These are phyloP conservation scores for Drosophila hamatofila DNA, from an alignment of 2,888 invertebrate species.

Conservation along the genomic window DNA sequence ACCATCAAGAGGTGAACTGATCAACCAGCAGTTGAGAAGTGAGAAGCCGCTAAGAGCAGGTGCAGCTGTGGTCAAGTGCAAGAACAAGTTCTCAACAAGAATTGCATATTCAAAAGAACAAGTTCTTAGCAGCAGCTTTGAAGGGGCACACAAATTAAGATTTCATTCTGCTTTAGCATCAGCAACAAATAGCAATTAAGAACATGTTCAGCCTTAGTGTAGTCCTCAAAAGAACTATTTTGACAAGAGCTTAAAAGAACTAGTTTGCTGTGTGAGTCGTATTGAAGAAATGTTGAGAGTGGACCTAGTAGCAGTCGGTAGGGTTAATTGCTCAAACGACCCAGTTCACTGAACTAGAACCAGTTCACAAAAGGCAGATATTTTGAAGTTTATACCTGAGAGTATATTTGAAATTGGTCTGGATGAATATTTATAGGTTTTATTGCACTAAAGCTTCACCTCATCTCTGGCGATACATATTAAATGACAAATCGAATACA, in stretches of 20 bases:
- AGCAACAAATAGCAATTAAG: too few species aligned
- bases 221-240: not conserved
- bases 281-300: too few species aligned
- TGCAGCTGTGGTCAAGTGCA: not conserved
- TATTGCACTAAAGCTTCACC: not conserved
- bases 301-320: too few species aligned
- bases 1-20: not conserved
- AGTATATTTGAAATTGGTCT: too few species aligned
- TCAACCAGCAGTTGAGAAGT: not conserved
- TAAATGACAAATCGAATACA: not conserved
- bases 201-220: too few species aligned
- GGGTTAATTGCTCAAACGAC: not conserved
- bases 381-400: too few species aligned
- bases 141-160: too few species aligned
- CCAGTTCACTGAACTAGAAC: not conserved
- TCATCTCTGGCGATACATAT: not conserved
- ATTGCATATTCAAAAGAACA: too few species aligned
- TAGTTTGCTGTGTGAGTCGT: not conserved
- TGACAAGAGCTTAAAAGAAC: not conserved
- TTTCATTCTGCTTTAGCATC: too few species aligned
- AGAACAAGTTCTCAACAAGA: slow-evolving; percentile 3
- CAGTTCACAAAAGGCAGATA: not conserved
- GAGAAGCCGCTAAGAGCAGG: not conserved
- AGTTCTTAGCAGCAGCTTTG: too few species aligned
- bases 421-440: not conserved